A percentile compares a stretch with the other conserved stretches of the same genome.
These are phyloP conservation scores for Emberiza fucata DNA, from an alignment of 2,113 vertebrate genomes.

Conservation along the genomic window DNA sequence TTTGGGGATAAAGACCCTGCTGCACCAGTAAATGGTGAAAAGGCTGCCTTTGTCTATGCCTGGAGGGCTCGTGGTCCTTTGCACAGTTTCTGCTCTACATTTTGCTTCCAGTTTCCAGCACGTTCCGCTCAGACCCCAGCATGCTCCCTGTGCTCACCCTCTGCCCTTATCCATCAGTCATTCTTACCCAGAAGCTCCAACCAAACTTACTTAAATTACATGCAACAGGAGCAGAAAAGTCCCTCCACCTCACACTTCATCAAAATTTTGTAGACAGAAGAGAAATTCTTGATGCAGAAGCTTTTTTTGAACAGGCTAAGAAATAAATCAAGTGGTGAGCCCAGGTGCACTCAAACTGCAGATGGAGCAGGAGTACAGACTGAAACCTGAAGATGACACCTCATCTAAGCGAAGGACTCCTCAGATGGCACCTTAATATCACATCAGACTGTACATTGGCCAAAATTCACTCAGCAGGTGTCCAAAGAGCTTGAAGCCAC, in stretches of 20 bases:
- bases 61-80: neutral
- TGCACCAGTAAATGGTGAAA: neutral
- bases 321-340: neutral
- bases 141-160: fast-evolving
- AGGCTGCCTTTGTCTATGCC: fast-evolving
- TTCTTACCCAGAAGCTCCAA: neutral
- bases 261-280: neutral
- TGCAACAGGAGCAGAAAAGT: neutral
- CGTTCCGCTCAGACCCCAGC: fast-evolving
- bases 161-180: neutral
- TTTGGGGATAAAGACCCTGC: neutral
- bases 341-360: neutral
- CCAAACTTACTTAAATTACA: neutral
- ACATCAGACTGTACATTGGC: neutral
- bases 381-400: neutral
- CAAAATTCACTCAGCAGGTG: neutral
- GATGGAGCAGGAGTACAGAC: neutral
- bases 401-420: neutral
- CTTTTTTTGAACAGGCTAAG: neutral
- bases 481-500: neutral
- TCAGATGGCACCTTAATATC: neutral
- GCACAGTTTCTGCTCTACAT: neutral
- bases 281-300: neutral
- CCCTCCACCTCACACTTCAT: neutral
- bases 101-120: neutral